phyloP scores from a whole-genome alignment of 2,888 invertebrate genomes.

The Troilus luridus region DNA sequence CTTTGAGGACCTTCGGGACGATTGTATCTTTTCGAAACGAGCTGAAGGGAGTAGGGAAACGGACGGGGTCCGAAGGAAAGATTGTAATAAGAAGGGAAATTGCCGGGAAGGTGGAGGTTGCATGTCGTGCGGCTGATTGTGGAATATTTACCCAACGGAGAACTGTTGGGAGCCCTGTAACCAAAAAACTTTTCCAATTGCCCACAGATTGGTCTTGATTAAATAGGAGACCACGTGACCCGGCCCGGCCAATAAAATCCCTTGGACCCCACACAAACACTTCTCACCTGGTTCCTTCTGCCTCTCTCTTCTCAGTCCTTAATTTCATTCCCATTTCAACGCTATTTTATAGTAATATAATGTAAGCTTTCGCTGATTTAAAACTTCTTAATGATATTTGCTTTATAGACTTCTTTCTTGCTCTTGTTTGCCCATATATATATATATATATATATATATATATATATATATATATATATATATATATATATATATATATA shows the following conservation, averaged over 20 bases:
- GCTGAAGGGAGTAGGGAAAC: not conserved
- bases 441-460: too few relatives aligned
- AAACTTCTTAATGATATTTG: not conserved
- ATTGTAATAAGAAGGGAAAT: slow-evolving; percentile 45
- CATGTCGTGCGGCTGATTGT: slow-evolving; percentile 43
- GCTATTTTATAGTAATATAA: not conserved
- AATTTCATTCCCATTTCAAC: slow-evolving; percentile 15
- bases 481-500: too few relatives aligned
- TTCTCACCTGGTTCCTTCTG: not conserved
- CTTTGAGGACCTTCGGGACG: not conserved
- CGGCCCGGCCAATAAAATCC: slow-evolving; percentile 52
- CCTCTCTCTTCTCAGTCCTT: not conserved
- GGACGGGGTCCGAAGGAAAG: not conserved
- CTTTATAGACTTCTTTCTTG: too few relatives aligned
- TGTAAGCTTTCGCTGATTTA: not conserved
- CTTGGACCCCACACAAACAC: slow-evolving; percentile 54
- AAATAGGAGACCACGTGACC: slow-evolving; percentile 62
- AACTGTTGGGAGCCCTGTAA: slow-evolving; percentile 45
- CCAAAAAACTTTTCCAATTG: slow-evolving; percentile 65
- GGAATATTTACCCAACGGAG: slow-evolving; percentile 56
- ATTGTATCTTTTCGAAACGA: slow-evolving; percentile 6
- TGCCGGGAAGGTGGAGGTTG: slow-evolving; percentile 33
- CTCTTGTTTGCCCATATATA: too few relatives aligned
- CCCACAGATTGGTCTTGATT: slow-evolving; percentile 64
- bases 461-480: too few relatives aligned